Evolutionary conservation across 2,888 invertebrate species (phyloP).

Genomic region (Acleris cristana): DNA sequence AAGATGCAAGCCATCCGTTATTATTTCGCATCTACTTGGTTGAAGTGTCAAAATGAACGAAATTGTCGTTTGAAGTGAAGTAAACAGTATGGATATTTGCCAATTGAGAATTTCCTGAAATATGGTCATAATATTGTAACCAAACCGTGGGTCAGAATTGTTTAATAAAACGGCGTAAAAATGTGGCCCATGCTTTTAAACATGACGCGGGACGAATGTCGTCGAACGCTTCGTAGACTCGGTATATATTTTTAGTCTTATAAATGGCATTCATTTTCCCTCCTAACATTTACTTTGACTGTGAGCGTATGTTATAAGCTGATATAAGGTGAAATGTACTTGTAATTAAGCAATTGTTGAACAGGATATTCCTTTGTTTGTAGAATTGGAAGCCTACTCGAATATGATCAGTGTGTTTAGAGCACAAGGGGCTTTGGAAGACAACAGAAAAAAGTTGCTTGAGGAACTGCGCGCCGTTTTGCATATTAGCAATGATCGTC

Average conservation of each 20-base stretch:
- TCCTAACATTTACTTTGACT: constrained; percentile 75
- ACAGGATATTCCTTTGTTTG: constrained; percentile 63
- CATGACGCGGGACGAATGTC: constrained; percentile 95
- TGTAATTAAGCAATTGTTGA: constrained; percentile 44
- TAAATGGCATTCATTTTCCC: constrained; percentile 82
- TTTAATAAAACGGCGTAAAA: constrained; percentile 60
- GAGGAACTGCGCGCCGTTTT: constrained; percentile 91
- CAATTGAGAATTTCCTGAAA: constrained; percentile 77
- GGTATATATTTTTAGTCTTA: constrained; percentile 86
- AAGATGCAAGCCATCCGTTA: constrained; percentile 61
- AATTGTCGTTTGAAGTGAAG: constrained; percentile 84
- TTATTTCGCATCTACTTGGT: constrained; percentile 55
- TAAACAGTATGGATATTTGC: constrained; percentile 85
- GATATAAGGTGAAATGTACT: constrained; percentile 47
- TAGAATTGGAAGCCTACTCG: constrained; percentile 96
- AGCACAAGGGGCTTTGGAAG: constrained; percentile 94
- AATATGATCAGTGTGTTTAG: constrained; percentile 94
- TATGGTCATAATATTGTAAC: constrained; percentile 75
- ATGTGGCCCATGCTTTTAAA: constrained; percentile 89
- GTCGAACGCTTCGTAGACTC: constrained; percentile 92
- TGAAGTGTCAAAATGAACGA: constrained; percentile 81
- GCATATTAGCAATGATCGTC: constrained; percentile 95
- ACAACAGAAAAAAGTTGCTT: constrained; percentile 92
- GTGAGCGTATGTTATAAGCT: constrained; percentile 53
- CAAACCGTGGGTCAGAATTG: constrained; percentile 61